These are phyloP conservation scores for Cebus imitator DNA, from an alignment of 2,113 vertebrate species.

Conservation along the genomic window DNA sequence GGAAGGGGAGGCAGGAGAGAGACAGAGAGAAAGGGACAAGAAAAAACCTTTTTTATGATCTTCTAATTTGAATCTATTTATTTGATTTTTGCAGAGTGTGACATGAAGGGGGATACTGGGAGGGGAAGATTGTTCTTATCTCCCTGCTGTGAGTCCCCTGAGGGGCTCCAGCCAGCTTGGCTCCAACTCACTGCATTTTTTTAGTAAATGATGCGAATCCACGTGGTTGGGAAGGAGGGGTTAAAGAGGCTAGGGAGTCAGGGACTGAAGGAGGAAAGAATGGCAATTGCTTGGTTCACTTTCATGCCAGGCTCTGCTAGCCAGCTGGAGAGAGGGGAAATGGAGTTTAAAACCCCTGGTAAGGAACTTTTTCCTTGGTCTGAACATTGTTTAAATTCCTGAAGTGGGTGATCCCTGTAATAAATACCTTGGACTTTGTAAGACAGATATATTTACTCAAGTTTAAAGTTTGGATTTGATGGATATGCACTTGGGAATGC, in stretches of 20 bases:
- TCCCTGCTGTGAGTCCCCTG: not conserved
- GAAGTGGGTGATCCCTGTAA: slow-evolving; percentile 79
- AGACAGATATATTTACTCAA: slow-evolving; percentile 78
- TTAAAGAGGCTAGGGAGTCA: slow-evolving; percentile 25
- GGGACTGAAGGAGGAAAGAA: not conserved
- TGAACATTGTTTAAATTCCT: slow-evolving; percentile 81
- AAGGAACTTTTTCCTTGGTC: slow-evolving; percentile 74
- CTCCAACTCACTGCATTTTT: slow-evolving; percentile 34
- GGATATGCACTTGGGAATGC: slow-evolving; percentile 65
- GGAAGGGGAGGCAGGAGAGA: not conserved
- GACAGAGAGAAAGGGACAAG: slow-evolving; percentile 25
- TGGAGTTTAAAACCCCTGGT: slow-evolving; percentile 69
- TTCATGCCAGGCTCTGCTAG: slow-evolving; percentile 60
- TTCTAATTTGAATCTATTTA: slow-evolving; percentile 81
- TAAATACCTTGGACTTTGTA: slow-evolving; percentile 75
- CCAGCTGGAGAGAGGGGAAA: slow-evolving; percentile 68
- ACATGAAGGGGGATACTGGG: not conserved
- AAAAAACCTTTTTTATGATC: slow-evolving; percentile 77
- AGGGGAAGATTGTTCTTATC: not conserved
- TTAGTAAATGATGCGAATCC: slow-evolving; percentile 47
- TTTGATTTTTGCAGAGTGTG: slow-evolving; percentile 59
- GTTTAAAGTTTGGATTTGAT: slow-evolving; percentile 77
- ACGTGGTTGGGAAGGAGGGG: slow-evolving; percentile 31
- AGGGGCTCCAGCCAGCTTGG: slow-evolving; percentile 35
- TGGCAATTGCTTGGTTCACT: not conserved